Evolutionary conservation across 2,888 invertebrate genomes (phyloP), one percentile per base, ranked within the genome.

Genomic region (Apantesis nais): DNA sequence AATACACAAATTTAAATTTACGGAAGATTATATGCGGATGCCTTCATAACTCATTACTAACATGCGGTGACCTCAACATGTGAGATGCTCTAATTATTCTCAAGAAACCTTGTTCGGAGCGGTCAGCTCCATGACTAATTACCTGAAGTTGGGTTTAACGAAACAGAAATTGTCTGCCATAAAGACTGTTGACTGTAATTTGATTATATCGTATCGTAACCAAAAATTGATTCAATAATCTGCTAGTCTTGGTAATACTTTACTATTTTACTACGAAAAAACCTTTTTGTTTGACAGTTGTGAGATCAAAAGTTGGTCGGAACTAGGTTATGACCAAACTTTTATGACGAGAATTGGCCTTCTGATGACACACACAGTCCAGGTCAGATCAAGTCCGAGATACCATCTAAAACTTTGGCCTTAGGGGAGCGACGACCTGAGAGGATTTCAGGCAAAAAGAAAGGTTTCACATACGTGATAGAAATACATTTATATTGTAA

Each of bases 51-150:
- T 34, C 34, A 34, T 52, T 52, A 25, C n/a, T 41, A 60, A 67
- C 61, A 62, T 71, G 37, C 39, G 61, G 25, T 60, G 70, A 48
- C 76, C 60, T 75, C 61, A 71, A 62, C 71, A 62, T 48, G 76
- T 67, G 66, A 70, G 70, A 62, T 70, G 78, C 76, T 82, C 79
- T 75, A 81, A 85, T 85, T 78, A 78, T 74, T 68, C 7, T 69
- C 75, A 61, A 55, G 68, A 72, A 83, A 75, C 86, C 85, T 86
- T 85, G 83, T 62, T 39, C 58, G 29, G 31, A 67, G 80, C 86
- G 83, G 87, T 85, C 86, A 69, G 71, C 78, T 85, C 14, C 29
- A 58, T 58, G 80, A 85, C 84, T 75, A 81, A 81, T 82, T 52
- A 58, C 29, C 8, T 29, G 70, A 78, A 78, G 78, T 79, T 80